A percentile compares a stretch with the other conserved stretches of the same genome.
phyloP scores from a whole-genome alignment of 2,888 invertebrate species.

The Hymenopus coronatus region DNA sequence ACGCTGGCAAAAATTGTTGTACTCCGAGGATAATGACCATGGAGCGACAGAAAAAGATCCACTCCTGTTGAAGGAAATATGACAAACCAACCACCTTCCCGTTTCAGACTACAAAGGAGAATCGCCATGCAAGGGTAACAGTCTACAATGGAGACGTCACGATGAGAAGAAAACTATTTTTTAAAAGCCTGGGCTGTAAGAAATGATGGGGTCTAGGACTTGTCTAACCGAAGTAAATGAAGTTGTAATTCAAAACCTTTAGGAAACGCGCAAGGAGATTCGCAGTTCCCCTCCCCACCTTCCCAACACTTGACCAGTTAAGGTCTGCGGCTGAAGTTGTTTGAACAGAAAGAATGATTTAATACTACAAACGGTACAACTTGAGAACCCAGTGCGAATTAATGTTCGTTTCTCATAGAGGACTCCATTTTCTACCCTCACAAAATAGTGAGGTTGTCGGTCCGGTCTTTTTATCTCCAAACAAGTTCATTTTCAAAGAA shows the following conservation, averaged over 20 bases:
- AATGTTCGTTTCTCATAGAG: not conserved
- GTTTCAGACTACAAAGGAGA: not conserved
- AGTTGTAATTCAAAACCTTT: conserved; percentile 10
- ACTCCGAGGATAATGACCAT: not conserved
- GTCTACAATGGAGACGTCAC: not conserved
- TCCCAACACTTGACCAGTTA: not conserved
- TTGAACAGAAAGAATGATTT: not conserved
- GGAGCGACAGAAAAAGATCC: not conserved
- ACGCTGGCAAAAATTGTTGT: not conserved
- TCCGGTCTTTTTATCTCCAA: not conserved
- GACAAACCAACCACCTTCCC: not conserved
- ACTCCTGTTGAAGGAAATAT: not conserved
- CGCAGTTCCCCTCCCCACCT: not conserved
- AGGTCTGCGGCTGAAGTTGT: not conserved
- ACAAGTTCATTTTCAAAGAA: not conserved
- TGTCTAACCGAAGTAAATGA: not conserved
- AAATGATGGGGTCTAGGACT: not conserved
- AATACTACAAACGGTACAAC: not conserved
- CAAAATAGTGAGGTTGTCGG: not conserved
- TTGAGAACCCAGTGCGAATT: not conserved
- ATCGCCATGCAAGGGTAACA: not conserved
- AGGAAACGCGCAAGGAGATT: not conserved
- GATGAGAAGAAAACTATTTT: not conserved
- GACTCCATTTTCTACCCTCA: not conserved
- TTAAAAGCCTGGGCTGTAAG: not conserved